Evolutionary conservation across 2,888 invertebrate genomes (phyloP).

Genomic region (Pandemis heparana): DNA sequence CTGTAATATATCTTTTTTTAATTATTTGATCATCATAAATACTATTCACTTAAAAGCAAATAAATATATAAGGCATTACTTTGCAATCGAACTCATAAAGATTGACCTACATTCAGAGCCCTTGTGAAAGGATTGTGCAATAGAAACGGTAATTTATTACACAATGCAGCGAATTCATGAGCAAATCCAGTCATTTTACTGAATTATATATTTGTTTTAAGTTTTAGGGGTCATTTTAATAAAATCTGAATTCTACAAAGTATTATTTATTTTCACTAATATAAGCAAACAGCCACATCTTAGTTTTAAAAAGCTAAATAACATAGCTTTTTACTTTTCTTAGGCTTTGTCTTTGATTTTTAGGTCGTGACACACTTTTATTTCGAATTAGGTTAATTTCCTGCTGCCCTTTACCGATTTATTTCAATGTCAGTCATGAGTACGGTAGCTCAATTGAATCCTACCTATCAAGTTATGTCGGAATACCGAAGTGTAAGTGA

Average conservation of each 20-base stretch:
- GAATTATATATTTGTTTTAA: conserved; percentile 69
- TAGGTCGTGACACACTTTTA: conserved; percentile 78
- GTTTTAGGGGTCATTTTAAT: conserved; percentile 50
- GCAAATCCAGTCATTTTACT: conserved; percentile 79
- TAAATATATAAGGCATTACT: conserved; percentile 50
- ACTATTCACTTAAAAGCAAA: conserved; percentile 3
- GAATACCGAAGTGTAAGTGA: conserved; percentile 93
- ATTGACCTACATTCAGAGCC: conserved; percentile 85
- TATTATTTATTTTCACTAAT: conserved; percentile 48
- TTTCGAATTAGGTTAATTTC: conserved; percentile 78
- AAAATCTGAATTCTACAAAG: conserved; percentile 55
- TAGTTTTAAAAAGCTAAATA: neutral
- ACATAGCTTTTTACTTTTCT: neutral
- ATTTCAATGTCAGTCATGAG: conserved; percentile 88
- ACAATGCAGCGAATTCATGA: conserved; percentile 82
- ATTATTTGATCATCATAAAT: neutral
- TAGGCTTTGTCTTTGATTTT: conserved; percentile 52
- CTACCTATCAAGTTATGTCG: conserved; percentile 87
- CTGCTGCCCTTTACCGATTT: conserved; percentile 84
- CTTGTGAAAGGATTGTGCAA: conserved; percentile 87
- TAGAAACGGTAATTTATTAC: conserved; percentile 86
- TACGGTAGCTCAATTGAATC: conserved; percentile 89
- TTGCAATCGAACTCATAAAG: conserved; percentile 75
- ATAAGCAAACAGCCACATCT: neutral
- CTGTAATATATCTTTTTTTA: neutral